These are phyloP conservation scores for Polyploca ridens DNA, from an alignment of 2,888 invertebrate species.

Conservation along the genomic window DNA sequence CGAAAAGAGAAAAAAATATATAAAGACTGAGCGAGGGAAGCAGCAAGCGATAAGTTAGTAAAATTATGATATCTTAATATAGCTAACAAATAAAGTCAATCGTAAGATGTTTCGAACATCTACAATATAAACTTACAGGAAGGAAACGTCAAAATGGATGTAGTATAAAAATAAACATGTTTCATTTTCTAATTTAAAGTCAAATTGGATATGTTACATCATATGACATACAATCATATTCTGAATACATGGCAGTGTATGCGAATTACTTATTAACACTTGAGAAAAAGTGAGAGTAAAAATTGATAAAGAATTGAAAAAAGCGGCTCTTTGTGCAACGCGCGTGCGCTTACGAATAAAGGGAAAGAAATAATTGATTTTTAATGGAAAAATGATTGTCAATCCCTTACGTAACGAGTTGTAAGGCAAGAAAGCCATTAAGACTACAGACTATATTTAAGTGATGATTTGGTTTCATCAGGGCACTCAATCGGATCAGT, in stretches of 20 bases:
- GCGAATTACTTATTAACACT: not conserved
- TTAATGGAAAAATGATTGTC: slow-evolving; percentile 47
- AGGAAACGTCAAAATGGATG: too few species aligned
- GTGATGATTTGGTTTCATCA: not conserved
- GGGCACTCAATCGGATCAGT: not conserved
- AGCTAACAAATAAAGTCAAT: too few species aligned
- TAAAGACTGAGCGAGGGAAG: too few species aligned
- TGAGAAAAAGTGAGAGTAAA: slow-evolving; percentile 16
- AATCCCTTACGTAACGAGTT: slow-evolving; percentile 41
- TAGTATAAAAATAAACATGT: too few species aligned
- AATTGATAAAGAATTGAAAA: slow-evolving; percentile 17
- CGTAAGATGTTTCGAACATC: too few species aligned
- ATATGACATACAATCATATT: not conserved
- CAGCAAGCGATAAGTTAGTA: too few species aligned
- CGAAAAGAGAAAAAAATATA: too few species aligned
- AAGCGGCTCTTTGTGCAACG: slow-evolving; percentile 14
- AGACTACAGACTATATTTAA: slow-evolving; percentile 24
- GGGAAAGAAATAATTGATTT: slow-evolving; percentile 55
- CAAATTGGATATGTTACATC: not conserved
- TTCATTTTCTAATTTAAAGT: not conserved
- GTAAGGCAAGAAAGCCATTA: slow-evolving; percentile 24
- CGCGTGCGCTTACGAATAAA: slow-evolving; percentile 22
- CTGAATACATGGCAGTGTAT: not conserved
- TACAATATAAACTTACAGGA: too few species aligned
- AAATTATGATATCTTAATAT: too few species aligned